Evolutionary conservation across 2,113 vertebrate species (phyloP), one percentile per base, ranked within the genome.

Genomic region (Junco hyemalis): DNA sequence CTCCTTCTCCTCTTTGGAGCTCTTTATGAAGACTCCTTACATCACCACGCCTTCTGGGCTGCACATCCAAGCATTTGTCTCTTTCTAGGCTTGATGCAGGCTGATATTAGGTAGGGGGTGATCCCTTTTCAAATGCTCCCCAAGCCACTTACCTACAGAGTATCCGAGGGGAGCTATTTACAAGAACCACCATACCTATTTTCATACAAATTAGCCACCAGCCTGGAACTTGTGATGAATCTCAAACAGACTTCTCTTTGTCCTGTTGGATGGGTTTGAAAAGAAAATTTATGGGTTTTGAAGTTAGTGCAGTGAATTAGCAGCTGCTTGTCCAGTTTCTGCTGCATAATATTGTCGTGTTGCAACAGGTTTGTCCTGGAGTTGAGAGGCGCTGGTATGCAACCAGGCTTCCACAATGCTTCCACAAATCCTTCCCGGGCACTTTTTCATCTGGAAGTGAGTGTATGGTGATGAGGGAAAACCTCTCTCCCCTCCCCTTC

Each of bases 201-300:
- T 93, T 88, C 95, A 92, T 90, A 94, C 76, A 83, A 86, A 94
- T 92, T 50, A 96, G 50, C 74, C 70, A 69, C 81, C 50, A 72
- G 91, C 91, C 63, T 47, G 47, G 60, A 63, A 92, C 86, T 80
- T 69, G 82, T 24, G 42, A 35, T 83, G 90, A 88, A 92, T 93
- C 92, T 93, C 82, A 92, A 86, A 23, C 66, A 90, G 86, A 88
- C 51, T 88, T 83, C 35, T 92, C 60, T 94, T 96, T 92, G 86
- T 92, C 83, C 53, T 48, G 40, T 57, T 78, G 69, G 81, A 60
- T 64, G 56, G 28, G 48, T 85, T 91, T 85, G 78, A 90, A 87
- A 87, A 91, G 86, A 91, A 78, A 94, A 94, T 88, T 35, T 82
- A 94, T 56, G 42, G 2, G 2, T 44, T 93, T 89, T 95, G 73